Percentiles rank a stretch among this genome's conserved stretches.
Conservation (phyloP, 2,797 vertebrate genomes). For the Mormyrops attenuatus region DNA sequence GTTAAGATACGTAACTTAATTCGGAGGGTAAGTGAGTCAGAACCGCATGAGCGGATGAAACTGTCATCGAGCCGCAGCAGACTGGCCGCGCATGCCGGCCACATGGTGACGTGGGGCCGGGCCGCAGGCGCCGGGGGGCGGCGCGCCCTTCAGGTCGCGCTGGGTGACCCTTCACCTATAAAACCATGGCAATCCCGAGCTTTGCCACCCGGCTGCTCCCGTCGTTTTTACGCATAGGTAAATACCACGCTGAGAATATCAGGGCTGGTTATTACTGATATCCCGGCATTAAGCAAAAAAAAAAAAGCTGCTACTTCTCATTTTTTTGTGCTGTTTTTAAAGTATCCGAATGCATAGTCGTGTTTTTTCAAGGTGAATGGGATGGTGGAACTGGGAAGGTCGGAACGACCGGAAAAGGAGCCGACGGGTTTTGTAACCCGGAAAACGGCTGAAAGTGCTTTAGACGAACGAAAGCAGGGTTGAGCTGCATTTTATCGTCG, state of each 20-base stretch:
- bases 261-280: not conserved
- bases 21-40: constrained; percentile 21
- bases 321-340: not conserved
- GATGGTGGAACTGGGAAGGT: not conserved
- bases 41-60: constrained; percentile 43
- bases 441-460: too few relatives aligned
- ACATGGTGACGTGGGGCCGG: not conserved
- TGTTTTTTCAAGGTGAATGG: not conserved
- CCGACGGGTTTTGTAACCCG: not conserved
- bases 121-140: not conserved
- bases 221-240: not conserved
- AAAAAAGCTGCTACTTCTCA: not conserved
- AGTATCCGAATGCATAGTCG: not conserved
- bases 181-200: constrained; percentile 1
- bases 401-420: not conserved
- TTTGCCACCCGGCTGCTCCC: not conserved
- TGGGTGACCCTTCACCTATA: constrained; percentile 55
- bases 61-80: constrained; percentile 40
- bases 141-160: constrained; percentile 23
- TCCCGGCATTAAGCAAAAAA: not conserved
- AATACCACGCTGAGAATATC: not conserved
- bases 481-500: not conserved
- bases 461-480: too few relatives aligned
- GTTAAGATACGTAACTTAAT: constrained; percentile 15
- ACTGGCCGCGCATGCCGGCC: constrained; percentile 27